Conservation (phyloP, 2,113 vertebrate genomes). For the Galeopterus variegatus region DNA sequence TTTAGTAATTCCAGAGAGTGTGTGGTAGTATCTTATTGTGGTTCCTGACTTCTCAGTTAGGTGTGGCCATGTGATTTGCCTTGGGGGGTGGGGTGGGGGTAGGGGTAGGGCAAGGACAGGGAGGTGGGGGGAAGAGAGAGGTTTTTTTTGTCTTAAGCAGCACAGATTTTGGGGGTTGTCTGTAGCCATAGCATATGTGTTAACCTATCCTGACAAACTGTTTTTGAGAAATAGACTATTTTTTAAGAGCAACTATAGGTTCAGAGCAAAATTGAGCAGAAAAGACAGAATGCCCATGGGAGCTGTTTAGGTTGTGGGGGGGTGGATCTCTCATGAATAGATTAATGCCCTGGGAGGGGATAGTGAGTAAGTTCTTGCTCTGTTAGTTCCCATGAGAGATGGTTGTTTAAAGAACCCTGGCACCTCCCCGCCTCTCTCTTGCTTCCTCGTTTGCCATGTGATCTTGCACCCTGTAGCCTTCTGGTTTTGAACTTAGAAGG, state of each 20-base stretch:
- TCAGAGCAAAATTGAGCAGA: not conserved
- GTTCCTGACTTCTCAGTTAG: not conserved
- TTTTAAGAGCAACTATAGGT: slow-evolving; percentile 17
- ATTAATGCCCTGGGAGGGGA: no score
- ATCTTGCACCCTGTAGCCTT: no score
- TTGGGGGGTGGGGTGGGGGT: not conserved
- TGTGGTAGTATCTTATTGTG: not conserved
- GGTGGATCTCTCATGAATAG: no score
- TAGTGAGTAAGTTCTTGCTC: not conserved
- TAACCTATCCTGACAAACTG: not conserved
- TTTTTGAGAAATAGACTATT: no score
- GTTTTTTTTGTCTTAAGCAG: not conserved
- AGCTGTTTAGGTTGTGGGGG: no score
- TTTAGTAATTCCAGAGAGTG: not conserved
- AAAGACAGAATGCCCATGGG: not conserved
- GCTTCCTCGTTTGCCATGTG: no score
- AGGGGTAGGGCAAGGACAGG: no score
- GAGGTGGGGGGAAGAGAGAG: not conserved
- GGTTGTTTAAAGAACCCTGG: no score
- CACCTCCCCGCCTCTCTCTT: no score
- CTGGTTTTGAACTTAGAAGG: no score
- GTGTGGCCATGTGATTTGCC: not conserved
- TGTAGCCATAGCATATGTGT: not conserved
- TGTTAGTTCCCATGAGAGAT: no score
- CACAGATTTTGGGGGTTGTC: slow-evolving; percentile 7